Evolutionary conservation across 2,113 vertebrate species (phyloP).

Genomic region (Oreotrochilus melanogaster): DNA sequence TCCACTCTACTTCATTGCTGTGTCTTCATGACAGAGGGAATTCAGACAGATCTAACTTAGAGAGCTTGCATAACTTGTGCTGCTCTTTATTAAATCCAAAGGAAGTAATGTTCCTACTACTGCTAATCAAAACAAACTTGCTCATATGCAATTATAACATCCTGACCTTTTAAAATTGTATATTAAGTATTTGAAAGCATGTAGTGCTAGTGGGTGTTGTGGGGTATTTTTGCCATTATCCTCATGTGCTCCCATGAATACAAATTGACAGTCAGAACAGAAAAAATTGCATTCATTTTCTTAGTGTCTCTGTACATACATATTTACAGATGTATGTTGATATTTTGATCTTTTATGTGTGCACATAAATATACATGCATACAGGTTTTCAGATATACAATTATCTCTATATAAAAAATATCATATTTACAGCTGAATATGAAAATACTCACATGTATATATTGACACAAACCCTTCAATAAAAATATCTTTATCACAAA

Average conservation of each 20-base stretch:
- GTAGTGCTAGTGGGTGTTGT: neutral
- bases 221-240: neutral
- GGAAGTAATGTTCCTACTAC: neutral
- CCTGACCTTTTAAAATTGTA: neutral
- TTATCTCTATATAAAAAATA: neutral
- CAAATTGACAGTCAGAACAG: neutral
- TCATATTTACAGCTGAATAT: accelerated
- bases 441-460: neutral
- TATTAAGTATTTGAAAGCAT: neutral
- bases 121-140: slow-evolving; percentile 29
- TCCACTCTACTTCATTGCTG: neutral
- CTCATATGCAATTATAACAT: neutral
- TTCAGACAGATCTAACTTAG: neutral
- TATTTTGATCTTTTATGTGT: neutral
- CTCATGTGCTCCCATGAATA: neutral
- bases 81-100: neutral
- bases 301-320: neutral
- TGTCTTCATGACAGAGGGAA: neutral
- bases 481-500: neutral
- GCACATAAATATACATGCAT: neutral
- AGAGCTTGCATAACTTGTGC: neutral
- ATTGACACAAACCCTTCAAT: neutral
- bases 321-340: neutral
- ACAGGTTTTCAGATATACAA: neutral
- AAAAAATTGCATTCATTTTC: no score